These are phyloP conservation scores for Tetranychus truncatus DNA, from an alignment of 2,888 invertebrate genomes.

Conservation along the genomic window DNA sequence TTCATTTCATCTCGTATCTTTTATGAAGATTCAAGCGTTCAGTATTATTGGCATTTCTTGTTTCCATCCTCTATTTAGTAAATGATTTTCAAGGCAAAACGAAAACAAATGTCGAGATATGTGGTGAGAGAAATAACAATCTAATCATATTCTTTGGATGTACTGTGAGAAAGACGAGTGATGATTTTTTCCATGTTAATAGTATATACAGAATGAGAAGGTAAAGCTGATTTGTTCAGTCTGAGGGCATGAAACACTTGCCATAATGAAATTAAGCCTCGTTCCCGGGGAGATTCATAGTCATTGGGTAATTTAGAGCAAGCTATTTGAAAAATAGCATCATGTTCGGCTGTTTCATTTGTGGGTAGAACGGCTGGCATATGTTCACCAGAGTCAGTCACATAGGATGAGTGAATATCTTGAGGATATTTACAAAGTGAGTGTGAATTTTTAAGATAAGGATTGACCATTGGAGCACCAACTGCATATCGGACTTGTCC, in stretches of 20 bases:
- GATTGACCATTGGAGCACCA: slow-evolving; percentile 57
- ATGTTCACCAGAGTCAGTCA: slow-evolving; percentile 14
- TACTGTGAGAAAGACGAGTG: not conserved
- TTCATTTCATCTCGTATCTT: not conserved
- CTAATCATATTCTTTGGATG: not conserved
- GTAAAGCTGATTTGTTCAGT: slow-evolving; percentile 7
- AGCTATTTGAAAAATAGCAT: slow-evolving; percentile 17
- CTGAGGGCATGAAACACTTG: slow-evolving; percentile 15
- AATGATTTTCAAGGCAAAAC: too few species aligned
- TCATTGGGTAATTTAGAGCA: slow-evolving; percentile 12
- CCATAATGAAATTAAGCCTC: slow-evolving; percentile 11
- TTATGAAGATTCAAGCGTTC: too few species aligned
- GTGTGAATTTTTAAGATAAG: slow-evolving; percentile 52
- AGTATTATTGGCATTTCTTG: too few species aligned
- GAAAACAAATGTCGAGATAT: too few species aligned
- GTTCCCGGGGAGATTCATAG: not conserved
- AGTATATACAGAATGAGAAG: slow-evolving; percentile 16
- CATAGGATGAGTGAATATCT: slow-evolving; percentile 9
- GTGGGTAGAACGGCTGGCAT: not conserved
- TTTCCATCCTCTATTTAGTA: too few species aligned
- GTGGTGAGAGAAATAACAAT: not conserved
- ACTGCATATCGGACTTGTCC: slow-evolving; percentile 56
- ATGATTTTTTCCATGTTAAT: slow-evolving; percentile 14
- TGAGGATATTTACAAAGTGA: slow-evolving; percentile 10
- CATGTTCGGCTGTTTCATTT: slow-evolving; percentile 11